Base-by-base conservation (phyloP, 2,797 vertebrate species). In the Anabacerthia variegaticeps region DNA sequence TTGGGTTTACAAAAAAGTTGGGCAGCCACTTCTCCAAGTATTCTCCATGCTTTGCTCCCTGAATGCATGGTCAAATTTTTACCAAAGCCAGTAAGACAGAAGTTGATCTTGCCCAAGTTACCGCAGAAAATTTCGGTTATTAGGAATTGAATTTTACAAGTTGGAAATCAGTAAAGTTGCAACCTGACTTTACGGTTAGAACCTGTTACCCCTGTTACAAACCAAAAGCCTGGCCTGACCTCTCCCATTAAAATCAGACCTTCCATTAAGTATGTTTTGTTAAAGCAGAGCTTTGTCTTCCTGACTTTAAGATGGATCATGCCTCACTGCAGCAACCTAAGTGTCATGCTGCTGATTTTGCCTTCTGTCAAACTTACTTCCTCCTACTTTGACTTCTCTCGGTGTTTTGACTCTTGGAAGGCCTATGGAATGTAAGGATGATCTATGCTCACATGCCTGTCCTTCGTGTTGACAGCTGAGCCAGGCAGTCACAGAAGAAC, bases 241-340 rank as follows among this genome's bases (percentile, higher is more conserved):
- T 89, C 36, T 75, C 17, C 66, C 52, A 24, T 49, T 59, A 59
- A 44, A 58, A 56, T 85, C 34, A 67, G 68, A 67, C n/a, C 24
- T 27, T 63, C 43, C 14, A 19, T 54, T 76, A 77, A 66, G 12
- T 51, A 54, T 59, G 48, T 71, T 81, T 76, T 76, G 28, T 77
- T 81, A 81, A 80, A 55, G 43, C 23, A 66, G 32, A 82, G 36
- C 51, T 74, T 71, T 83, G 39, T 87, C 79, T 80, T 52, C 44
- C 34, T 49, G 28, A 24, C 34, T 15, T 68, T 51, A 49, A n/a
- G 32, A 41, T 17, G 32, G 69, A 79, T 85, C 15, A 5, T 54
- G 55, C 62, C 30, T 87, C 34, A 26, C 28, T 65, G 41, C 27
- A 49, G 15, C 52, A 87, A 15, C 55, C 24, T 20, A 12, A 54